Conservation (phyloP, 2,113 vertebrate species). For the Oenanthe oenanthe region DNA sequence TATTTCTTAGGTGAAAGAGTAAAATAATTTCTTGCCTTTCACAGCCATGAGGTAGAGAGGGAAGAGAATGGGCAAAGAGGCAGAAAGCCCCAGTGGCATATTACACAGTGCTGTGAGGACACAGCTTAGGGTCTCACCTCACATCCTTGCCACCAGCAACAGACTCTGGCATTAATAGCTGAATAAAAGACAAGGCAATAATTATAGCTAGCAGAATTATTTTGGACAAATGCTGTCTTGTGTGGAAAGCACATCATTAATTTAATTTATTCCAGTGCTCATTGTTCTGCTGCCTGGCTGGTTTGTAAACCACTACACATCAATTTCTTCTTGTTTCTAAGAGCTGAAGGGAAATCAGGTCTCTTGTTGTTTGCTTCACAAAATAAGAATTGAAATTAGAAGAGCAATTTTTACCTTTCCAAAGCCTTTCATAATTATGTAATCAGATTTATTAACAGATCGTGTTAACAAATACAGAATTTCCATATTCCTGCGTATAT, state of each 20-base stretch:
- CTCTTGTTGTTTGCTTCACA: neutral
- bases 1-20: neutral
- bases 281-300: neutral
- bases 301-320: neutral
- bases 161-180: neutral
- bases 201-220: neutral
- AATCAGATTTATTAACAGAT: neutral
- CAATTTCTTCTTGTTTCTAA: neutral
- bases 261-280: neutral
- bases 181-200: neutral
- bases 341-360: neutral
- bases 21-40: neutral
- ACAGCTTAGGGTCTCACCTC: neutral
- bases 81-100: neutral
- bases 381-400: neutral
- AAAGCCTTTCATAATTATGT: neutral
- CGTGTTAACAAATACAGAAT: neutral
- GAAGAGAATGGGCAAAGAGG: neutral
- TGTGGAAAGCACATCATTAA: neutral
- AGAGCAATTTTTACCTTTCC: neutral
- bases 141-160: neutral
- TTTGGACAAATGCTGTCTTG: neutral
- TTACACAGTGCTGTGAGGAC: neutral
- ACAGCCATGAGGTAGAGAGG: neutral
- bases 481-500: neutral